Percentiles rank a stretch among this genome's conserved stretches.
These are phyloP conservation scores for Tetragonula clypearis DNA, from an alignment of 1,140 invertebrate genomes.

Conservation along the genomic window DNA sequence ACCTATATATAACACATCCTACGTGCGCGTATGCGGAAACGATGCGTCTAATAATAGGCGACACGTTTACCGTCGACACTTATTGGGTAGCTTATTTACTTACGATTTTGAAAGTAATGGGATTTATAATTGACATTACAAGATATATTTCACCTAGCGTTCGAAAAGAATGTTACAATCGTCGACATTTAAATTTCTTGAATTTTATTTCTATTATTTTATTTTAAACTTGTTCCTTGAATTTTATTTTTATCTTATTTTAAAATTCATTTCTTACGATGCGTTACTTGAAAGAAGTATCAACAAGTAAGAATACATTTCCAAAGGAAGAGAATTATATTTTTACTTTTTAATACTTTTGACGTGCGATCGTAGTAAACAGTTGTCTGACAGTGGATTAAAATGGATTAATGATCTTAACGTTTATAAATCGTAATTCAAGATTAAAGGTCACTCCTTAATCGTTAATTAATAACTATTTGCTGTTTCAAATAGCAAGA, in stretches of 20 bases:
- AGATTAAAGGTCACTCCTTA: not conserved
- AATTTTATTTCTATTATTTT: not conserved
- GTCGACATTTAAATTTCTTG: not conserved
- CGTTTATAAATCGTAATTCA: not conserved
- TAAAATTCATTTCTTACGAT: not conserved
- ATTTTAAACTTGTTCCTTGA: not conserved
- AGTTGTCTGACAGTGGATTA: not conserved
- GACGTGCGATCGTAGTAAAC: not conserved
- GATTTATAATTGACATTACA: not conserved
- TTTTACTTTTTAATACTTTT: not conserved
- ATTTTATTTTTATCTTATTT: not conserved
- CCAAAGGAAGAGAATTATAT: not conserved
- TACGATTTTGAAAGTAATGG: constrained; percentile 35
- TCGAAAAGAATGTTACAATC: not conserved
- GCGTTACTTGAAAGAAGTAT: not conserved
- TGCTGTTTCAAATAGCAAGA: not conserved
- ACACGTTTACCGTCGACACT: constrained; percentile 61
- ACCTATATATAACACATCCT: constrained; percentile 50
- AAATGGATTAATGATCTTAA: not conserved
- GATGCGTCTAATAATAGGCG: constrained; percentile 66
- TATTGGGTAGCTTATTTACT: constrained; percentile 53
- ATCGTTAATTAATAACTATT: not conserved
- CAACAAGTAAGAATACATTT: not conserved
- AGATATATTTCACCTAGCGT: not conserved
- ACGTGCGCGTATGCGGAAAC: constrained; percentile 65